Evolutionary conservation across 2,888 invertebrate species (phyloP), one percentile per base, ranked within the genome.

Genomic region (Archaeoteleia sp.): DNA sequence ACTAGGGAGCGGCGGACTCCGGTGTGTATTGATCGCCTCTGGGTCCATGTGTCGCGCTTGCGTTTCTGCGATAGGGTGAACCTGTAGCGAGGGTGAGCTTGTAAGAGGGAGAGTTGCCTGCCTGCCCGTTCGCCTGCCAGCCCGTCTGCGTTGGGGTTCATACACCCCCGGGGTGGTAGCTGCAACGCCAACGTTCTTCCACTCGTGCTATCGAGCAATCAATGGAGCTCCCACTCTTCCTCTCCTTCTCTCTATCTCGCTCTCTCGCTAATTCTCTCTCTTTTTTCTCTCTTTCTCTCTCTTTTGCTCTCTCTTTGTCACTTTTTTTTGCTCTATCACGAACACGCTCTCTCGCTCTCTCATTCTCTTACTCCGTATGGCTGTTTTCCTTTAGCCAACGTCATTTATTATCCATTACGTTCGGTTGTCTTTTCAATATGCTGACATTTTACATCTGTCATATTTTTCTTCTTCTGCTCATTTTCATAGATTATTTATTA

Each of bases 11-110:
- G 67, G 61, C 67, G 76, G 73, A 66, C 77, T 78, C 67, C 67
- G 74, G 75, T 73, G 72, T 60, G 82, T 84, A 84, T 84, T 84
- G 84, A 84, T 84, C 84, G 82, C 74, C 75, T 74, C 77, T 77
- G 79, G 82, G 81, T 83, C 82, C 84, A 82, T 83, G 82, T 82
- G 82, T 81, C 81, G 83, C 80, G 80, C 81, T 74, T 78, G 76
- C 78, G 78, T 78, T 78, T 74, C 62, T 74, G 74, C 74, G 58
- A 67, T 73, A 67, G 79, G 79, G 78, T 74, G 61, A 70, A 71
- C 69, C 70, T 54, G 61, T 55, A 72, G 72, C 63, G 75, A 76
- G 75, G 78, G 74, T 68, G 74, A 75, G 67, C 70, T 67, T 57
- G 57, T 29, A 48, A 54, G 35, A 37, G 40, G 42, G 54, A 17